A percentile compares a stretch with the other conserved stretches of the same genome.
Evolutionary conservation across 2,797 vertebrate genomes (phyloP).

Genomic region (Platalea minor): DNA sequence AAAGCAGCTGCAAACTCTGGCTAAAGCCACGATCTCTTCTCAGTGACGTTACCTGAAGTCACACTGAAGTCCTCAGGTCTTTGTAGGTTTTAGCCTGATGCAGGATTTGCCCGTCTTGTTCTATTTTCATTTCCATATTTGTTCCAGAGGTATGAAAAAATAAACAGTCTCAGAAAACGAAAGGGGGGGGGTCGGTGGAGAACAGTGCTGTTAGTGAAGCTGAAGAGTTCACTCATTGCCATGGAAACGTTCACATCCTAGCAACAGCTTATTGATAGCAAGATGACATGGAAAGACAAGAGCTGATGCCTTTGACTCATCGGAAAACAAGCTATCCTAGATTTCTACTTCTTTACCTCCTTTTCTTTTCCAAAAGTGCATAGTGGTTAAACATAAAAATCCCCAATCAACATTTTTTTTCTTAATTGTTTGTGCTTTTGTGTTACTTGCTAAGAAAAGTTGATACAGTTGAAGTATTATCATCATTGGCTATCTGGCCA

Average conservation of each 20-base stretch:
- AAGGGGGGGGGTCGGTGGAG: neutral
- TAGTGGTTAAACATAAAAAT: neutral
- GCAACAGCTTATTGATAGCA: conserved; percentile 74
- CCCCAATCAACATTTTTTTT: neutral
- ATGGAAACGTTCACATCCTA: conserved; percentile 76
- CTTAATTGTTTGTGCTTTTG: neutral
- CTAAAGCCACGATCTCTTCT: neutral
- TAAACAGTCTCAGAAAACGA: neutral
- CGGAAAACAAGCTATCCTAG: neutral
- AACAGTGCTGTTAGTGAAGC: conserved; percentile 32
- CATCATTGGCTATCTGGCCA: neutral
- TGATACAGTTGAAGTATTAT: neutral
- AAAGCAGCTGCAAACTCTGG: neutral
- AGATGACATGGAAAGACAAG: conserved; percentile 56
- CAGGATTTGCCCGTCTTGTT: neutral
- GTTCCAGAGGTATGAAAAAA: neutral
- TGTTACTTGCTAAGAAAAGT: neutral
- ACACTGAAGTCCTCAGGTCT: neutral
- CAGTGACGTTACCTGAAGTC: neutral
- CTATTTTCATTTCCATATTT: neutral
- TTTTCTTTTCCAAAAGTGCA: neutral
- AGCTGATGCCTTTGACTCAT: conserved; percentile 47
- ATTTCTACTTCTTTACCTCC: neutral
- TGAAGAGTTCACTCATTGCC: conserved; percentile 74
- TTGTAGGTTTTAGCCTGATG: neutral